Conservation (phyloP, 2,888 invertebrate species). For the Aphelenchoides bicaudatus region DNA sequence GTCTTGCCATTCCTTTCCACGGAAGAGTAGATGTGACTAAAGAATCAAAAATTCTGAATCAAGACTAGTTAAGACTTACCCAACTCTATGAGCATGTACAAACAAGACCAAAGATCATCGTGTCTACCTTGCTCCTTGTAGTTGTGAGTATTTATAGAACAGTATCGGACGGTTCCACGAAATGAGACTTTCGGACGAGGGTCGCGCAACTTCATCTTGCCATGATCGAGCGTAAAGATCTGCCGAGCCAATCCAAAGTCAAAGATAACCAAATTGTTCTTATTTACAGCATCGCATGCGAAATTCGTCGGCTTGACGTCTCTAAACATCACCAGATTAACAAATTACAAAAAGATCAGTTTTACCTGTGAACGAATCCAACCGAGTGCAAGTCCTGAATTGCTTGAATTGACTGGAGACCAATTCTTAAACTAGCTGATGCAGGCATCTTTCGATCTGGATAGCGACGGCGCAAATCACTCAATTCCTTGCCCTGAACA, state of each 20-base stretch:
- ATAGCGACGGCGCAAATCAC: conserved; percentile 41
- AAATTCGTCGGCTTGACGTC: conserved; percentile 50
- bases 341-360: neutral
- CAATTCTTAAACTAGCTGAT: conserved; percentile 37
- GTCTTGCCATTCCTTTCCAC: conserved; percentile 48
- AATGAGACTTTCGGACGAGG: conserved; percentile 69
- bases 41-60: too few relatives aligned
- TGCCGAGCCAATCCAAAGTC: conserved; percentile 55
- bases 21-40: conserved; percentile 43
- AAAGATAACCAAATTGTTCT: conserved; percentile 43
- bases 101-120: conserved; percentile 81
- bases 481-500: conserved; percentile 44
- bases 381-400: conserved; percentile 45
- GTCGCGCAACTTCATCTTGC: conserved; percentile 67
- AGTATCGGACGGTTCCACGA: conserved; percentile 88
- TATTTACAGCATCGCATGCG: conserved; percentile 37
- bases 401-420: conserved; percentile 39
- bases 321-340: neutral
- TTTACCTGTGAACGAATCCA: conserved; percentile 47
- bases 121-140: conserved; percentile 97
- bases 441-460: conserved; percentile 39
- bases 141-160: conserved; percentile 95
- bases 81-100: too few relatives aligned
- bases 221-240: conserved; percentile 68
- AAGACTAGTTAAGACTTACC: too few relatives aligned